A percentile compares a stretch with the other conserved stretches of the same genome.
phyloP scores from a whole-genome alignment of 2,888 invertebrate species.

The Microplitis deprimator region DNA sequence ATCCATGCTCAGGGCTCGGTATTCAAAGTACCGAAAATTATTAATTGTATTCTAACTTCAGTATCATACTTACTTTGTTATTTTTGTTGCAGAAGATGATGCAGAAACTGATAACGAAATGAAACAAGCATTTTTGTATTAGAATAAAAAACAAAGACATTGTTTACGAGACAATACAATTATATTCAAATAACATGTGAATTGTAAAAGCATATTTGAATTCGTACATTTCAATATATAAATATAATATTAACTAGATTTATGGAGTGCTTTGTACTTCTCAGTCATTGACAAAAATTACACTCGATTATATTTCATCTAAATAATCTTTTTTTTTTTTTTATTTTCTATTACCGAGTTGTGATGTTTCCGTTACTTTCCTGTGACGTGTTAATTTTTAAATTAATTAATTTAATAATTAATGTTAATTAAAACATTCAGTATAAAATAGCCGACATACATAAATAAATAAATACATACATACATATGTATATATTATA shows the following conservation, averaged over 20 bases:
- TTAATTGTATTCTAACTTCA: too few relatives aligned
- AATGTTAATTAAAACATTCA: conserved; percentile 27
- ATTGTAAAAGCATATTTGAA: conserved; percentile 63
- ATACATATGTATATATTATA: neutral
- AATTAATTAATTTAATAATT: neutral
- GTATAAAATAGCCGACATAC: neutral
- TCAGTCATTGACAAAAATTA: conserved; percentile 65
- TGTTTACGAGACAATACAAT: conserved; percentile 45
- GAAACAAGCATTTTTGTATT: conserved; percentile 28
- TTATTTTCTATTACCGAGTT: conserved; percentile 35
- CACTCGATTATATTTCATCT: conserved; percentile 55
- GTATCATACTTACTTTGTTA: too few relatives aligned
- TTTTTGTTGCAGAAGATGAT: conserved; percentile 35
- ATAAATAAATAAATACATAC: neutral
- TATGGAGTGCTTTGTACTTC: conserved; percentile 67
- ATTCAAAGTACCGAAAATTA: too few relatives aligned
- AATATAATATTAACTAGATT: conserved; percentile 62
- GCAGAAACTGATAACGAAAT: conserved; percentile 37
- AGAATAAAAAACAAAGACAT: conserved; percentile 37
- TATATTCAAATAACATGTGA: conserved; percentile 62
- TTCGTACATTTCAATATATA: conserved; percentile 62
- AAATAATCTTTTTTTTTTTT: conserved; percentile 36
- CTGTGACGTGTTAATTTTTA: conserved; percentile 42
- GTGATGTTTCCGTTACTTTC: conserved; percentile 53
- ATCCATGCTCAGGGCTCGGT: too few relatives aligned